Conservation (phyloP, 2,797 vertebrate species). For the Brotula barbata region DNA sequence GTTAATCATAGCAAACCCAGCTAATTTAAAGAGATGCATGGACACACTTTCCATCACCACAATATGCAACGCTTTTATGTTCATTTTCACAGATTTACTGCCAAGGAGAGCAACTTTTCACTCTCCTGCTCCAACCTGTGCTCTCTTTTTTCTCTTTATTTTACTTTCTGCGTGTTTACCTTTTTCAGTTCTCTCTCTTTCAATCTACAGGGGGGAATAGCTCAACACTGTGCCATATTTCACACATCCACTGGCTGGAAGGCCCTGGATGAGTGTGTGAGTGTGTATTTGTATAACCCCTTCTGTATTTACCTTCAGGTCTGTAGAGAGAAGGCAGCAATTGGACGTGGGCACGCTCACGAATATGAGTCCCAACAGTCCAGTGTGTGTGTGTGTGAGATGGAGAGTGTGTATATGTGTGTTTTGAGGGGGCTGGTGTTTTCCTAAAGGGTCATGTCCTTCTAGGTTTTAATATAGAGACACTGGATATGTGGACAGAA, state of each 20-base stretch:
- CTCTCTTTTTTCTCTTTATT: slow-evolving; percentile 25
- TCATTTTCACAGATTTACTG: no score
- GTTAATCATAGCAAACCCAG: no score
- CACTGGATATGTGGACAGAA: slow-evolving; percentile 72
- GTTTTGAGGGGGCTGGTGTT: slow-evolving; percentile 63
- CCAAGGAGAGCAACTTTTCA: neutral
- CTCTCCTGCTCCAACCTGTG: slow-evolving; percentile 1
- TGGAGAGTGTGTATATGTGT: slow-evolving; percentile 20
- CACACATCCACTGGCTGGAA: slow-evolving; percentile 63
- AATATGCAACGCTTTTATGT: no score
- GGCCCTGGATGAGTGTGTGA: slow-evolving; percentile 32
- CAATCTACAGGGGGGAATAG: slow-evolving; percentile 48
- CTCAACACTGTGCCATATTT: slow-evolving; percentile 65
- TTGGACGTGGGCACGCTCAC: slow-evolving; percentile 57
- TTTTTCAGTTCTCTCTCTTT: slow-evolving; percentile 30
- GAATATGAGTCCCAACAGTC: slow-evolving; percentile 66
- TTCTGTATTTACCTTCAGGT: slow-evolving; percentile 73
- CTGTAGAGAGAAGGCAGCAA: slow-evolving; percentile 65
- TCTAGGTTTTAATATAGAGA: slow-evolving; percentile 73
- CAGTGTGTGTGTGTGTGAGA: slow-evolving; percentile 29
- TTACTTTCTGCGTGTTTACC: slow-evolving; percentile 17
- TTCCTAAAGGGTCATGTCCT: slow-evolving; percentile 75
- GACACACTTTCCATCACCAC: no score
- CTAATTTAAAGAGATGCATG: no score
- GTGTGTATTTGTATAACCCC: slow-evolving; percentile 75